Base-by-base conservation (phyloP, 2,888 invertebrate species). In the Falcaria lacertinaria region DNA sequence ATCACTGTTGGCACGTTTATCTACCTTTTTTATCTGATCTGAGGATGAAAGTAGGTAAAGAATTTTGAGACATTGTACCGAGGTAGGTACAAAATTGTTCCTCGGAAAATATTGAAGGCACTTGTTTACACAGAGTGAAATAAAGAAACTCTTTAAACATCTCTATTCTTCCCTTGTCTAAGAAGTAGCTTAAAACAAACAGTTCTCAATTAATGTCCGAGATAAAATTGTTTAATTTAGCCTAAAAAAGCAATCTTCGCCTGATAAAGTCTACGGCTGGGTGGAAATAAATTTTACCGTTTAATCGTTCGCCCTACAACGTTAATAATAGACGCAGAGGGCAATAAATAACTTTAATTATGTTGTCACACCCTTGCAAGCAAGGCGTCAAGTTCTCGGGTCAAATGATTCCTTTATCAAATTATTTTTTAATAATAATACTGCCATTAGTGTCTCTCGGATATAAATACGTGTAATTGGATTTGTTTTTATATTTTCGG, bases 321-420 rank as follows among this genome's bases (percentile, higher is more conserved):
- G 14, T 38, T 45, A 46, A 51, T 51, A 52, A 48, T 43, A 44
- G 41, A 48, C 19, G 37, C 32, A 28, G 17, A 40, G 17, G 15
- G 39, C 34, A 36, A 47, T 49, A 46, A 49, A 49, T 49, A 49
- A 46, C 39, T 43, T 46, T 46, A 49, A 49, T 49, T 49, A 41
- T 44, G 34, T 37, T 39, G 35, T 42, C 44, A 40, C 37, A 33
- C 35, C 41, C 40, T 37, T 35, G 34, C 38, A 34, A 33, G 25
- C 41, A 44, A 44, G 22, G 42, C 44, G 48, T 52, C 28, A 40
- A 17, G 33, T 38, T 25, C 38, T 25, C 33, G 33, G 33, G 39
- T 28, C 34, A 34, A 43, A 43, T 43, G n/a, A 15, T 33, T 33
- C 5, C 33, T 16, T 39, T 39, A 39, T 16, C 28, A 37, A 22